Evolutionary conservation across 2,888 invertebrate genomes (phyloP).

Genomic region (Drosophila lutescens): DNA sequence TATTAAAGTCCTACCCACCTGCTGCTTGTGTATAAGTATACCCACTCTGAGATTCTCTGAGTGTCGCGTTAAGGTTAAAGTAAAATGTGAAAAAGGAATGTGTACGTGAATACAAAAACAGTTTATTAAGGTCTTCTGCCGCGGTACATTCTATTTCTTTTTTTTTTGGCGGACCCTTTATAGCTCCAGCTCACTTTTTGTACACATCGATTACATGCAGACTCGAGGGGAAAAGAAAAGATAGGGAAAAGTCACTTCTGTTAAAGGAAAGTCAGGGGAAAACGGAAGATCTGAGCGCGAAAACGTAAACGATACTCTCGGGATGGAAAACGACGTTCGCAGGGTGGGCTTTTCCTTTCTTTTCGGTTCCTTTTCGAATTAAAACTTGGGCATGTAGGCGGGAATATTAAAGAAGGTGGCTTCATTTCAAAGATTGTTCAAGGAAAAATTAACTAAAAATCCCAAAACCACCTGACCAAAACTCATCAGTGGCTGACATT

Average conservation of each 20-base stretch:
- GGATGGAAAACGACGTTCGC: neutral
- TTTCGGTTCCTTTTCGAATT: neutral
- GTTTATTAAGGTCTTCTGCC: neutral
- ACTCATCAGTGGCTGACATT: slow-evolving; percentile 12
- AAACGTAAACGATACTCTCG: neutral
- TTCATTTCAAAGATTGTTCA: neutral
- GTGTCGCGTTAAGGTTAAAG: slow-evolving; percentile 4
- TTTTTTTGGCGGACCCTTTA: neutral
- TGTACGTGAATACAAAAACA: slow-evolving; percentile 1
- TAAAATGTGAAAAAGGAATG: neutral
- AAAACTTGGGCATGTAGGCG: neutral
- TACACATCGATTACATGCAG: slow-evolving; percentile 3
- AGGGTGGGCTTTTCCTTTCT: neutral
- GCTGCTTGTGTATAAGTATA: neutral
- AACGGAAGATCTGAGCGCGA: neutral
- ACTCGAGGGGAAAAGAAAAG: neutral
- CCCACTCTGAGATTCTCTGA: slow-evolving; percentile 1
- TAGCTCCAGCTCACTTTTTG: neutral
- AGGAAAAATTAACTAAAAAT: slow-evolving; percentile 3
- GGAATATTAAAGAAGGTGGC: slow-evolving; percentile 1
- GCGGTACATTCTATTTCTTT: neutral
- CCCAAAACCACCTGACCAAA: neutral
- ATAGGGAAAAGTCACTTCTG: slow-evolving; percentile 2
- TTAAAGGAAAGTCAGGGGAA: neutral
- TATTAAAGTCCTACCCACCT: slow-evolving; percentile 1